phyloP scores from a whole-genome alignment of 2,113 vertebrate species.

The Sturnus vulgaris region DNA sequence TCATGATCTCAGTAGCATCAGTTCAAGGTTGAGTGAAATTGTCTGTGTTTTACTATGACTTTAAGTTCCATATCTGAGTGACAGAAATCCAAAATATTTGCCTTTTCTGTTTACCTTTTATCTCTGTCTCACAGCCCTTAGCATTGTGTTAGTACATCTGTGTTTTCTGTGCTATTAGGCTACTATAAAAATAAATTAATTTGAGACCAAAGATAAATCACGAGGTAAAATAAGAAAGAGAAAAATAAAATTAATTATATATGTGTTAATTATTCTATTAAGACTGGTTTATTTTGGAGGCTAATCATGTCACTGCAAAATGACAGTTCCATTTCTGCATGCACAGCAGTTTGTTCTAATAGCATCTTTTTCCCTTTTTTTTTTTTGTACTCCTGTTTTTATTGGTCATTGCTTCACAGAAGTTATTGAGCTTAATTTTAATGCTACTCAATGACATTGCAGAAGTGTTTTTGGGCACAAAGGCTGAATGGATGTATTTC shows the following conservation, averaged over 20 bases:
- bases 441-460: neutral
- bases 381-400: neutral
- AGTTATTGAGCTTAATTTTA: neutral
- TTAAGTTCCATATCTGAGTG: neutral
- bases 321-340: neutral
- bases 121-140: neutral
- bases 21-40: neutral
- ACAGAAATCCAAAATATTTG: neutral
- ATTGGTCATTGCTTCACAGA: neutral
- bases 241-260: neutral
- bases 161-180: neutral
- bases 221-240: neutral
- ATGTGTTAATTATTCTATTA: neutral
- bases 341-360: neutral
- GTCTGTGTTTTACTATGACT: neutral
- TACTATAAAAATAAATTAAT: neutral
- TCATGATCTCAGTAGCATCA: neutral
- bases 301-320: neutral
- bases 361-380: rapidly evolving
- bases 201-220: neutral
- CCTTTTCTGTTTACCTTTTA: neutral
- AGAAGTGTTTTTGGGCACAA: neutral
- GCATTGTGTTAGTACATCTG: neutral
- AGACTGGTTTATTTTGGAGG: neutral
- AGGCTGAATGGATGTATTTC: neutral